A percentile compares a stretch with the other conserved stretches of the same genome.
phyloP scores from a whole-genome alignment of 2,888 invertebrate genomes.

The Elysia crispata region DNA sequence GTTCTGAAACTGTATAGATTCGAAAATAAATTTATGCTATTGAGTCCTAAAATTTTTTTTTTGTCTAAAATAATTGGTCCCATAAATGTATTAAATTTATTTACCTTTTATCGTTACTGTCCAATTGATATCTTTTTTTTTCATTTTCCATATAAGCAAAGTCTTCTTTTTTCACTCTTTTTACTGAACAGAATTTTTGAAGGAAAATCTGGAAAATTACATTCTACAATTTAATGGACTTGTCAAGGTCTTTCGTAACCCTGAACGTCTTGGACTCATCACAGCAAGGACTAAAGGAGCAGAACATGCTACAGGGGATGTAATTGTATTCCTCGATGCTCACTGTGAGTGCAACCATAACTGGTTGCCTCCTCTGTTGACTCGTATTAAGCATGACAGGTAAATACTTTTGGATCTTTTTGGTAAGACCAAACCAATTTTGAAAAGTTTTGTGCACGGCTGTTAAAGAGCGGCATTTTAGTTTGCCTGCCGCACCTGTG shows the following conservation, averaged over 20 bases:
- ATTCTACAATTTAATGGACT: constrained; percentile 91
- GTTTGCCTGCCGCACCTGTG: no score
- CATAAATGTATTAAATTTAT: no score
- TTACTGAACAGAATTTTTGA: constrained; percentile 83
- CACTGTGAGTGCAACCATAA: constrained; percentile 95
- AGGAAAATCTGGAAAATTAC: constrained; percentile 89
- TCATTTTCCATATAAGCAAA: neutral
- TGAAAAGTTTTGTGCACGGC: no score
- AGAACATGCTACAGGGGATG: constrained; percentile 92
- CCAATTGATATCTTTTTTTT: neutral
- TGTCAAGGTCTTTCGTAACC: constrained; percentile 92
- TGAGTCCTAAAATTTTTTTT: no score
- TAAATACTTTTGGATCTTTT: constrained; percentile 50
- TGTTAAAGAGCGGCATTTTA: no score
- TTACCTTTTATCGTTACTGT: no score
- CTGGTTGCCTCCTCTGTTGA: constrained; percentile 96
- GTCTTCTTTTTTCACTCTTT: neutral
- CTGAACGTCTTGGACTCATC: constrained; percentile 93
- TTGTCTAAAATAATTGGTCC: no score
- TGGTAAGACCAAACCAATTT: no score
- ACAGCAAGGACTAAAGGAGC: constrained; percentile 93
- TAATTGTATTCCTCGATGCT: constrained; percentile 96
- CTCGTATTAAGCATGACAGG: constrained; percentile 91
- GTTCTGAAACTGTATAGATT: no score
- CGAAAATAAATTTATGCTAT: no score